These are phyloP conservation scores for Darevskia nairensis DNA, from an alignment of 2,797 vertebrate species.

Conservation along the genomic window DNA sequence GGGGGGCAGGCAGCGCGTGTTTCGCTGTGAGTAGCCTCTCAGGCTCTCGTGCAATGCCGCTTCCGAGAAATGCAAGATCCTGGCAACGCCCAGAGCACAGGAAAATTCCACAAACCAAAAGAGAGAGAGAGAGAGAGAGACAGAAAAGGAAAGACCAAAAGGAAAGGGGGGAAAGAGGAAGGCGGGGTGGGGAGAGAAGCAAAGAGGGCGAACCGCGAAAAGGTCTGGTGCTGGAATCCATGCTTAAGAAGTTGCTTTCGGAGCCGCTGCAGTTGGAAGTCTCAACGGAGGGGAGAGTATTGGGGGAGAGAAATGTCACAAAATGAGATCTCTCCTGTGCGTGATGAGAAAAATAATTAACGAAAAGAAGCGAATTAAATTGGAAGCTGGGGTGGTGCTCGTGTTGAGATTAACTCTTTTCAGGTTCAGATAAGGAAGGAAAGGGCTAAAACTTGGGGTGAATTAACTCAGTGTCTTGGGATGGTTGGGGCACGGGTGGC, in stretches of 20 bases:
- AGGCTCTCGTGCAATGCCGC: conserved; percentile 60
- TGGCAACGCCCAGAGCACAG: conserved; percentile 45
- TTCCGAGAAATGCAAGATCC: conserved; percentile 46
- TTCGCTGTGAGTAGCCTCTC: conserved; percentile 62
- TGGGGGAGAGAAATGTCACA: conserved; percentile 61
- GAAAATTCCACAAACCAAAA: conserved; percentile 46
- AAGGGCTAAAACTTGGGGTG: conserved; percentile 45
- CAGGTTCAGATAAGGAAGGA: conserved; percentile 56
- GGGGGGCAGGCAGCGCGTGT: conserved; percentile 66
- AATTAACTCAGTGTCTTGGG: conserved; percentile 35
- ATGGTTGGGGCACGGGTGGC: not conserved
- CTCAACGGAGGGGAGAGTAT: not conserved
- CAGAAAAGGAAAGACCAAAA: conserved; percentile 47
- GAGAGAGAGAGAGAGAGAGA: conserved; percentile 33
- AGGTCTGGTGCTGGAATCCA: not conserved
- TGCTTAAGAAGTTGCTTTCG: not conserved
- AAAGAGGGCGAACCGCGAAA: not conserved
- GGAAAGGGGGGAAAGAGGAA: conserved; percentile 37
- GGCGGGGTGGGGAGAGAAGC: not conserved
- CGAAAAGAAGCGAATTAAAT: conserved; percentile 73
- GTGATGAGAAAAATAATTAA: conserved; percentile 82
- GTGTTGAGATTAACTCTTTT: conserved; percentile 75
- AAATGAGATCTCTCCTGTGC: conserved; percentile 68
- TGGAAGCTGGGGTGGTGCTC: conserved; percentile 46
- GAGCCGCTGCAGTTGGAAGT: not conserved